Percentiles rank a stretch among this genome's conserved stretches.
These are phyloP conservation scores for Drosophila tanythrix DNA, from an alignment of 2,888 invertebrate species.

Conservation along the genomic window DNA sequence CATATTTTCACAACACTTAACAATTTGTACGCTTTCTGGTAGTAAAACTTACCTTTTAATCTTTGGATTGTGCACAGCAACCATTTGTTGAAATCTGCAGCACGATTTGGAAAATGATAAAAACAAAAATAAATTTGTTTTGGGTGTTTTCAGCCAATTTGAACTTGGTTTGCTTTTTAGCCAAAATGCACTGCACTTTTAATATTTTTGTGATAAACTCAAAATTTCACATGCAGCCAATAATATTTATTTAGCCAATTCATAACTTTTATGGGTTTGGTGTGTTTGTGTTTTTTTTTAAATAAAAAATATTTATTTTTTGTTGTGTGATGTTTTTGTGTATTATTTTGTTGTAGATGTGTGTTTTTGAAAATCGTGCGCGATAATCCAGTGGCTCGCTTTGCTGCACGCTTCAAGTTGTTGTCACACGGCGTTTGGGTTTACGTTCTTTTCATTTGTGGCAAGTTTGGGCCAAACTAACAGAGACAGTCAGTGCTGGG, in stretches of 20 bases:
- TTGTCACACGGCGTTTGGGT: slow-evolving; percentile 45
- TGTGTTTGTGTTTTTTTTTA: slow-evolving; percentile 22
- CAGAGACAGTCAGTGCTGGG: slow-evolving; percentile 41
- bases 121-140: slow-evolving; percentile 34
- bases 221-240: slow-evolving; percentile 60
- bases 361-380: slow-evolving; percentile 72
- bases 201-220: slow-evolving; percentile 18
- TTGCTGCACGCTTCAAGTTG: slow-evolving; percentile 81
- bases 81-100: slow-evolving; percentile 37
- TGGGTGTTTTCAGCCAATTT: slow-evolving; percentile 4
- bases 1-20: not conserved
- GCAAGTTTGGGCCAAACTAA: slow-evolving; percentile 38
- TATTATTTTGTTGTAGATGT: slow-evolving; percentile 12
- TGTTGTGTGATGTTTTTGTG: slow-evolving; percentile 16
- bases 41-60: slow-evolving; percentile 48
- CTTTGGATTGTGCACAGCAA: slow-evolving; percentile 25
- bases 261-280: slow-evolving; percentile 23
- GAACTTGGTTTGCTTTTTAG: slow-evolving; percentile 12
- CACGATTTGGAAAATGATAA: slow-evolving; percentile 29
- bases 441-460: slow-evolving; percentile 65
- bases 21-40: not conserved
- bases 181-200: slow-evolving; percentile 61
- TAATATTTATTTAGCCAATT: slow-evolving; percentile 65
- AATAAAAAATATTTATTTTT: slow-evolving; percentile 26
- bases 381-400: slow-evolving; percentile 84